Base-by-base conservation (phyloP, 2,888 invertebrate genomes). In the Macrosiphum euphorbiae region DNA sequence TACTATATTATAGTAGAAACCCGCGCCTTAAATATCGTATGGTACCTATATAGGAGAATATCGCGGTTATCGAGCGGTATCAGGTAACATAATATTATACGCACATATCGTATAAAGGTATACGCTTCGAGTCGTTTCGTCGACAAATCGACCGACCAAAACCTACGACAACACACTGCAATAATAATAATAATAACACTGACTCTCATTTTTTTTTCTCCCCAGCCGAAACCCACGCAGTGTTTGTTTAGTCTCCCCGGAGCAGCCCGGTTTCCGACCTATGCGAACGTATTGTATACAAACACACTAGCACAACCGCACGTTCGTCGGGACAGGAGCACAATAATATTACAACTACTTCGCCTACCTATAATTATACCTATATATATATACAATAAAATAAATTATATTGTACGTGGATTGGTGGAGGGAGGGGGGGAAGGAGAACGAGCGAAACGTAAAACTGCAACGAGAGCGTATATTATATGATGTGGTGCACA, bases 241-340 rank as follows among this genome's bases (percentile, higher is more conserved):
- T 67, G 67, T 92, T 91, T 91, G 91, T 91, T 85, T 86, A 35
- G 92, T 61, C 86, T 86, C 16, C 47, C 3, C 16, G 20, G 44
- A 55, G 10, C 50, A 58, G 84, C 26, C 28, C 41, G 55, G 84
- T 91, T 55, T 86, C 35, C 24, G n/a, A 58, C 41, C 52, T 50
- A 41, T 50, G 84, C 44, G 28, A 28, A 84, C 41, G 24, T 35
- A 85, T 44, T 86, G 44, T 50, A 50, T n/a, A 47, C 78, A 67
- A 35, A 11, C 47, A 28, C 24, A n/a, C 50, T 24, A 2, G 20
- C n/a, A 88, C 28, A 52, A 44, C 44, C 44, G 44, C 44, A 85
- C 26, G 11, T 86, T 47, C 11, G 47, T 35, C 84, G 28, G 24
- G 88, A 88, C 41, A 41, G n/a, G 55, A 55, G 88, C 4, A 89